phyloP scores from a whole-genome alignment of 2,113 vertebrate genomes.

The Neofelis nebulosa region DNA sequence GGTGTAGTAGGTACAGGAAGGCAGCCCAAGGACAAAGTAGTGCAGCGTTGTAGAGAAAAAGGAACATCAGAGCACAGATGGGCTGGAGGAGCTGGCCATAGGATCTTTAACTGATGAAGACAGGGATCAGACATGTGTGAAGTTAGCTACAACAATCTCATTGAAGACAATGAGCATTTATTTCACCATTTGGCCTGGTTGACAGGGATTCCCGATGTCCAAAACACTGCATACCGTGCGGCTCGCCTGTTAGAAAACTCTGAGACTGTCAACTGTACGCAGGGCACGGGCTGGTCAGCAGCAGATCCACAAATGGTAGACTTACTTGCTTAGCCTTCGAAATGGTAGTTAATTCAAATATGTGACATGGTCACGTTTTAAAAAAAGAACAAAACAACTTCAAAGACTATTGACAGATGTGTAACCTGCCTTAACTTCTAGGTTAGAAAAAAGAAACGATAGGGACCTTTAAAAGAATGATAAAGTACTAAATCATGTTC shows the following conservation, averaged over 20 bases:
- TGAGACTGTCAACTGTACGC: not conserved
- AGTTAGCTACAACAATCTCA: not conserved
- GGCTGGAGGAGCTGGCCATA: not conserved
- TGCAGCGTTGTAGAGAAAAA: not conserved
- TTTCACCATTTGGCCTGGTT: not conserved
- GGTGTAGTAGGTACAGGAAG: not conserved
- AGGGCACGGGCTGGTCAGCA: not conserved
- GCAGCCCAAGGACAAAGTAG: not conserved
- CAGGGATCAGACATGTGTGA: not conserved
- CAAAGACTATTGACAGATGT: not conserved
- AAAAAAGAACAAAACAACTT: not conserved
- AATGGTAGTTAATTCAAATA: not conserved
- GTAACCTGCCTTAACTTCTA: not conserved
- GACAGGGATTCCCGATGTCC: not conserved
- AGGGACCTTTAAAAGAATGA: not conserved
- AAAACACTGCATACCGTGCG: not conserved
- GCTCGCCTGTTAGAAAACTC: not conserved
- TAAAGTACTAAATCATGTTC: not conserved
- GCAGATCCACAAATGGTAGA: not conserved
- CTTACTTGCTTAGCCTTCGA: not conserved
- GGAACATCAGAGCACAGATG: not conserved
- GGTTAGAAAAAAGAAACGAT: conserved; percentile 5
- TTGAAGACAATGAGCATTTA: not conserved
- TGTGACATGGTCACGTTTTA: not conserved
- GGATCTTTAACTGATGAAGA: not conserved